These are phyloP conservation scores for Drosophila ohnishii DNA, from an alignment of 1,140 invertebrate species.

Conservation along the genomic window DNA sequence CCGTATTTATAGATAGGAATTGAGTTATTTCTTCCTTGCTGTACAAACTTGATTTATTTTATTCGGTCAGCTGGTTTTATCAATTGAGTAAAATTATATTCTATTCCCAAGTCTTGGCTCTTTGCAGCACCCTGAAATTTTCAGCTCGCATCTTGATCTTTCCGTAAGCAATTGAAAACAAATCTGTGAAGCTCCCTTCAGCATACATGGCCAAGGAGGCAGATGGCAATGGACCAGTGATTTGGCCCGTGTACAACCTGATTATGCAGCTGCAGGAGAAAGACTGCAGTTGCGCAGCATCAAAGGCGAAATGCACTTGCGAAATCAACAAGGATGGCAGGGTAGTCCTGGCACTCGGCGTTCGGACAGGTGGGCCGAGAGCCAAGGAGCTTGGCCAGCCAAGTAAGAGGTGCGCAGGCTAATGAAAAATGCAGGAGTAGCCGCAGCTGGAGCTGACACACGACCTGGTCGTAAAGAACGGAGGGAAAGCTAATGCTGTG, in stretches of 20 bases:
- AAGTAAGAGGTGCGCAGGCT: conserved; percentile 52
- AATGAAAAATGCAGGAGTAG: conserved; percentile 69
- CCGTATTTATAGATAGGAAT: conserved; percentile 30
- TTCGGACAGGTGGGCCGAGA: conserved; percentile 54
- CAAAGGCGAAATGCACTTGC: conserved; percentile 74
- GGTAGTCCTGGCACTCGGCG: conserved; percentile 10
- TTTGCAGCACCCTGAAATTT: background rate
- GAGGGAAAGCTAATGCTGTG: conserved; percentile 52
- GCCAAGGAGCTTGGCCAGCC: conserved; percentile 31
- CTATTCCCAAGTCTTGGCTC: no score
- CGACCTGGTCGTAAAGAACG: conserved; percentile 59
- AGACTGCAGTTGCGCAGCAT: conserved; percentile 49
- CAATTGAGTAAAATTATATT: background rate
- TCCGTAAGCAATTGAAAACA: conserved; percentile 36
- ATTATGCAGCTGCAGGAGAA: conserved; percentile 49
- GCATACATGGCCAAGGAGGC: conserved; percentile 14
- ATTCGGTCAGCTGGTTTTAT: no score
- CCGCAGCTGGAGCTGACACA: conserved; percentile 63
- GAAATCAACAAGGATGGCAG: conserved; percentile 44
- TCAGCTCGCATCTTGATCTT: conserved; percentile 12
- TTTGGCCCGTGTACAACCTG: conserved; percentile 57
- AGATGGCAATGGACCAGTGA: conserved; percentile 25
- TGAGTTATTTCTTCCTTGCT: background rate
- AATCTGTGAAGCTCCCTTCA: conserved; percentile 31
- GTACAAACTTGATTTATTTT: background rate